Evolutionary conservation across 92 coral and sea anemone genomes (phyloP), one percentile per base, ranked within the genome.

Genomic region (Paragorgia papillata): DNA sequence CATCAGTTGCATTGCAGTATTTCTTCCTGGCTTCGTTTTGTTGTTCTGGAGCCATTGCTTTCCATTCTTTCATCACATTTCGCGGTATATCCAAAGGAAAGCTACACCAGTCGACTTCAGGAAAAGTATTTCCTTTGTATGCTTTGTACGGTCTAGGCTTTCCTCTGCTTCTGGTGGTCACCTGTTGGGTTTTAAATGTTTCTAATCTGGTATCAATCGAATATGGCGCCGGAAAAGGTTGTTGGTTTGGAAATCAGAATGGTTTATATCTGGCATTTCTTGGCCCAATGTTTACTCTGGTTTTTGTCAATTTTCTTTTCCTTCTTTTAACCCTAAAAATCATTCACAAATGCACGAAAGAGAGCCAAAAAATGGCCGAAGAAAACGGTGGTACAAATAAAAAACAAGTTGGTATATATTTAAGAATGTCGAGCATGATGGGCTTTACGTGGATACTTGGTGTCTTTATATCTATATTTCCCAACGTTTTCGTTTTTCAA

Each of bases 291-390:
- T 66, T 66, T 39, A 1, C 22, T 66, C 32, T 66, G 30, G 27
- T 66, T 20, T 46, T 39, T 66, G 22, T 41, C 13, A 66, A 39
- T 27, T 18, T 66, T 24, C 3, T 39, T 21, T n/a, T 66, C 6
- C 29, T 66, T 17, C 8, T 66, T 66, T 54, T 29, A 20, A 66
- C 73, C 1, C n/a, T 66, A 20, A 40, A 56, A 15, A 29, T 66
- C 1, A 66, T 66, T 17, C 7, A 66, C 55, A 66, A 66, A 39
- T 66, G 73, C 31, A 66, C 55, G 14, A 66, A 66, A 28, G 73
- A 26, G 12, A 66, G 73, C 51, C 30, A 66, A 26, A 41, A 66
- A 19, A 25, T 66, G 17, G 53, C 55, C 9, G 73, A 66, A 24
- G 26, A 24, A 8, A 39, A 24, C 29, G 73, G 73, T 5, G 56